Percentiles rank a stretch among this genome's conserved stretches.
Conservation (phyloP, 1,140 invertebrate genomes). For the Lordiphosa stackelbergi region DNA sequence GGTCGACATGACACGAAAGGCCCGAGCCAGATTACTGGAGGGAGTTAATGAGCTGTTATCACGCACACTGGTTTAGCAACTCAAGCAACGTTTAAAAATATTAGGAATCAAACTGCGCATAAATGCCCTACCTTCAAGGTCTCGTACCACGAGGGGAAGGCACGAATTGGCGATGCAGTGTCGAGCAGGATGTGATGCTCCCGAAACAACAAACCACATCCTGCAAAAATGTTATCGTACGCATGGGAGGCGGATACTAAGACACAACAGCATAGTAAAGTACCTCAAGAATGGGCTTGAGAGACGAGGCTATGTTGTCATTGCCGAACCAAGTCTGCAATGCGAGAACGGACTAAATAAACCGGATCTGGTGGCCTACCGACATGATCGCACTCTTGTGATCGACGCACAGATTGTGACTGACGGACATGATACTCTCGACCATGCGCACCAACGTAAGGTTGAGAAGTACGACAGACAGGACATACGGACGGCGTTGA, state of each 20-base stretch:
- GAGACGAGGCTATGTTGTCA: background rate
- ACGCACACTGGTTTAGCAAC: too few relatives aligned
- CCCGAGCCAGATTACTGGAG: too few relatives aligned
- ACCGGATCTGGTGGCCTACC: constrained; percentile 4
- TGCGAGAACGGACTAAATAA: constrained; percentile 1
- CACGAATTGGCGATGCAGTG: constrained; percentile 8
- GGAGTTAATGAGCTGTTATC: too few relatives aligned
- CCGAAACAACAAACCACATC: constrained; percentile 25
- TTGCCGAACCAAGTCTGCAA: constrained; percentile 8
- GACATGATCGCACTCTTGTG: constrained; percentile 8
- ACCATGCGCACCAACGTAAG: constrained; percentile 8
- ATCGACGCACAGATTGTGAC: constrained; percentile 9
- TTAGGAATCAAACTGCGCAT: constrained; percentile 16
- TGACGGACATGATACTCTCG: background rate
- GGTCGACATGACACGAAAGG: too few relatives aligned
- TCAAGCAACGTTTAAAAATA: constrained; percentile 52
- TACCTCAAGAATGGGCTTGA: constrained; percentile 1
- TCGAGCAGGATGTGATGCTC: constrained; percentile 19
- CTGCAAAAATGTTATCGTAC: constrained; percentile 6
- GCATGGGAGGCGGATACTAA: constrained; percentile 5
- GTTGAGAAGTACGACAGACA: constrained; percentile 10
- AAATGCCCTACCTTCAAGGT: constrained; percentile 28
- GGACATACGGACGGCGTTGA: background rate
- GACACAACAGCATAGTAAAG: constrained; percentile 11
- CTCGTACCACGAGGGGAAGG: constrained; percentile 3